Percentiles rank a stretch among this genome's conserved stretches.
Conservation (phyloP, 2,113 vertebrate species). For the Balaenoptera acutorostrata region DNA sequence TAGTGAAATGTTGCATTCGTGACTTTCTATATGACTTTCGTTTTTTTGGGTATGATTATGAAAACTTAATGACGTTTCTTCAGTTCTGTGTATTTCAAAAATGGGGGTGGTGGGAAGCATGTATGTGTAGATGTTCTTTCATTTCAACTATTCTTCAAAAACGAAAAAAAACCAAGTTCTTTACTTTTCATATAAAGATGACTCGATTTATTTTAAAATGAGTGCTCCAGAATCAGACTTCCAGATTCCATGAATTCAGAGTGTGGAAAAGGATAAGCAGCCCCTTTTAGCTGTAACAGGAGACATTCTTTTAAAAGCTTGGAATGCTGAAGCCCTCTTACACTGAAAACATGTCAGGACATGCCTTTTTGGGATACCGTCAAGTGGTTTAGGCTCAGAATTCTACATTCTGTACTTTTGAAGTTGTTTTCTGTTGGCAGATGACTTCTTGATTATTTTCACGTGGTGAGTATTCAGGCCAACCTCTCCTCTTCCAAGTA, state of each 20-base stretch:
- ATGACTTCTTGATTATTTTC: slow-evolving; percentile 72
- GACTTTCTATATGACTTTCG: not conserved
- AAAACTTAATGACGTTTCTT: not conserved
- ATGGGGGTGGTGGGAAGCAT: not conserved
- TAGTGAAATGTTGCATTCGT: not conserved
- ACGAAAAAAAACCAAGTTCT: not conserved
- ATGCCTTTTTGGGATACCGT: slow-evolving; percentile 71
- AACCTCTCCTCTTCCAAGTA: slow-evolving; percentile 62
- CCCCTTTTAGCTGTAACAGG: slow-evolving; percentile 66
- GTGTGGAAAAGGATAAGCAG: slow-evolving; percentile 62
- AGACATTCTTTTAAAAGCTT: slow-evolving; percentile 65
- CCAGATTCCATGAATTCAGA: slow-evolving; percentile 60
- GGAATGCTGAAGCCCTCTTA: slow-evolving; percentile 74
- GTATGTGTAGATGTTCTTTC: slow-evolving; percentile 20
- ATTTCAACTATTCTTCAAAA: slow-evolving; percentile 57
- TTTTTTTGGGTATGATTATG: not conserved
- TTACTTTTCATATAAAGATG: not conserved
- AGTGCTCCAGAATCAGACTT: slow-evolving; percentile 45
- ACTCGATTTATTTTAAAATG: not conserved
- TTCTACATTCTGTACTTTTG: slow-evolving; percentile 68
- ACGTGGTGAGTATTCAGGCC: slow-evolving; percentile 70
- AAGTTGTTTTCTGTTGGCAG: slow-evolving; percentile 60
- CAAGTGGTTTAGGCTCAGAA: slow-evolving; percentile 73
- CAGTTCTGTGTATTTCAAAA: slow-evolving; percentile 54
- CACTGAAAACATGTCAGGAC: slow-evolving; percentile 72